A percentile compares a stretch with the other conserved stretches of the same genome.
phyloP scores from a whole-genome alignment of 2,888 invertebrate genomes.

The Tetragonisca angustula region DNA sequence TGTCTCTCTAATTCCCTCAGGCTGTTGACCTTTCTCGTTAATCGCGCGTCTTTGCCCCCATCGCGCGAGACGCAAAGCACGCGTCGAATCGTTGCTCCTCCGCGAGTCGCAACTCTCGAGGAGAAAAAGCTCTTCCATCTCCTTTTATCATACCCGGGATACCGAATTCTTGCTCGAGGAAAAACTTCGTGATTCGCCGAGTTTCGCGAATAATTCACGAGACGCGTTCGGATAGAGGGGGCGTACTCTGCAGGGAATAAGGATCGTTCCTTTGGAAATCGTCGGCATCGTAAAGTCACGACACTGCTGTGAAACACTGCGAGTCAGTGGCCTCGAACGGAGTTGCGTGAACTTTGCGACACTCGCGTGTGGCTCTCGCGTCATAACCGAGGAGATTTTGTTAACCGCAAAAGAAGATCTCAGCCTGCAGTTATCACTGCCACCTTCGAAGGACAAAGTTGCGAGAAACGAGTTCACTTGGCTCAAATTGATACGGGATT shows the following conservation, averaged over 20 bases:
- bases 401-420: not conserved
- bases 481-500: not conserved
- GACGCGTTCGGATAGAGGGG: not conserved
- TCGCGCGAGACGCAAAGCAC: not conserved
- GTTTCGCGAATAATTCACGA: not conserved
- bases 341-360: not conserved
- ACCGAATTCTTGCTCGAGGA: not conserved
- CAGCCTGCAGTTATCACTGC: not conserved
- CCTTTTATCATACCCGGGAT: not conserved
- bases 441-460: not conserved
- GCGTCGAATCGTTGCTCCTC: too few species aligned
- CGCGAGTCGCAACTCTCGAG: not conserved
- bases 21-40: not conserved
- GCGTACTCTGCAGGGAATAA: not conserved
- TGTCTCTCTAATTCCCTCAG: not conserved
- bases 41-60: not conserved
- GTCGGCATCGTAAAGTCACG: constrained; percentile 1
- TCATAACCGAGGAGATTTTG: not conserved
- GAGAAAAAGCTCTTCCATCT: not conserved
- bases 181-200: too few species aligned
- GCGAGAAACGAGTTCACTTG: not conserved
- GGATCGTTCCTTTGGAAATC: not conserved
- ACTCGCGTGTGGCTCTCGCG: not conserved
- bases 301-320: not conserved
- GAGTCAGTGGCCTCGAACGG: constrained; percentile 3